Evolutionary conservation across 2,888 invertebrate species (phyloP).

Genomic region (Drosophila yooni): DNA sequence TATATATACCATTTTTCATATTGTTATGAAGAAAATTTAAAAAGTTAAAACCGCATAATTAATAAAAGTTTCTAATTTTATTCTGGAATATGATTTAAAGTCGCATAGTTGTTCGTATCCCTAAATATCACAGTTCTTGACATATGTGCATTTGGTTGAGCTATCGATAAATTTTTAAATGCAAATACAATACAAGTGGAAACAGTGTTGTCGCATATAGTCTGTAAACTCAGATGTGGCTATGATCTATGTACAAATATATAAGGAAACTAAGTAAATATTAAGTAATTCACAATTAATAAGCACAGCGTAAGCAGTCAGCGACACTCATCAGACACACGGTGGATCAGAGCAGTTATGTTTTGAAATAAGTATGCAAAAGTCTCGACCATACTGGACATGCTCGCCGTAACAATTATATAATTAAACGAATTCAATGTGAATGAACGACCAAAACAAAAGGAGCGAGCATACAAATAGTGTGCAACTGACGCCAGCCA

Average conservation of each 20-base stretch:
- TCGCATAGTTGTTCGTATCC: slow-evolving; percentile 20
- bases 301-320: not conserved
- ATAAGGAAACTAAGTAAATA: slow-evolving; percentile 1
- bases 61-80: not conserved
- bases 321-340: not conserved
- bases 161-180: slow-evolving; percentile 36
- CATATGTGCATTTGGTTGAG: slow-evolving; percentile 4
- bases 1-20: not conserved
- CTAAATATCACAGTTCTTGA: not conserved
- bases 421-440: slow-evolving; percentile 60
- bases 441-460: slow-evolving; percentile 69
- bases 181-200: slow-evolving; percentile 7
- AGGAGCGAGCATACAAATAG: slow-evolving; percentile 34
- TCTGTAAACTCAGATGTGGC: slow-evolving; percentile 21
- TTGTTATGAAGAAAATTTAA: not conserved
- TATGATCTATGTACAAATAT: slow-evolving; percentile 40
- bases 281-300: slow-evolving; percentile 19
- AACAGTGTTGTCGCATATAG: slow-evolving; percentile 37
- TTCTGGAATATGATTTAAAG: not conserved
- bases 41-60: not conserved
- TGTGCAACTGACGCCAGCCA: slow-evolving; percentile 25
- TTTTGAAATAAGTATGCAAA: slow-evolving; percentile 28
- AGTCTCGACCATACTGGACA: slow-evolving; percentile 34
- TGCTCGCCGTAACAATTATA: slow-evolving; percentile 58
- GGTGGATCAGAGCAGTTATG: slow-evolving; percentile 1